Percentiles rank a stretch among this genome's conserved stretches.
These are phyloP conservation scores for Ictalurus punctatus DNA, from an alignment of 2,113 vertebrate genomes.

Conservation along the genomic window DNA sequence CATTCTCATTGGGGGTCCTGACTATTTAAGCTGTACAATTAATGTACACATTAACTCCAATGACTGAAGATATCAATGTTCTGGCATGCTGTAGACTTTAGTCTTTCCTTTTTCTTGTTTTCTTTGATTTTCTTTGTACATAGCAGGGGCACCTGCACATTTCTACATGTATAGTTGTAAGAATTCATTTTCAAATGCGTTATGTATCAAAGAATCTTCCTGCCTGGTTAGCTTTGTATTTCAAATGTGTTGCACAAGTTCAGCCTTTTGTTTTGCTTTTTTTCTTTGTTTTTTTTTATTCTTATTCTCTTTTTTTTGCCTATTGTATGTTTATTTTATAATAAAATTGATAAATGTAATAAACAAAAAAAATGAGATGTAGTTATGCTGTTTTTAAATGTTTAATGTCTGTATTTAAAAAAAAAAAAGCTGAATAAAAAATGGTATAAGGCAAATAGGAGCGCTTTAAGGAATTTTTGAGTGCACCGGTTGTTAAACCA, in stretches of 20 bases:
- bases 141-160: conserved; percentile 78
- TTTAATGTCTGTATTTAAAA: conserved; percentile 84
- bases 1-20: conserved; percentile 40
- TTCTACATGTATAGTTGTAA: conserved; percentile 79
- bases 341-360: conserved; percentile 88
- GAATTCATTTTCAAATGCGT: conserved; percentile 75
- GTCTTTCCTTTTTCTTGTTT: conserved; percentile 73
- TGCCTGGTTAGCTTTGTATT: conserved; percentile 85
- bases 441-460: conserved; percentile 76
- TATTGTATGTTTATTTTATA: conserved; percentile 88
- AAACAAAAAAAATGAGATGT: conserved; percentile 84
- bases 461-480: conserved; percentile 24
- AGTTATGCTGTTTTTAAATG: conserved; percentile 94
- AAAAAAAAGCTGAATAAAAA: conserved; percentile 78
- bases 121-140: conserved; percentile 75
- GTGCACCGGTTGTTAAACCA: not conserved
- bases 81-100: conserved; percentile 81
- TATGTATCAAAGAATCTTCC: conserved; percentile 81
- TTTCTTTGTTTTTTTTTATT: conserved; percentile 50
- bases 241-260: conserved; percentile 84
- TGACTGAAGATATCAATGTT: conserved; percentile 75
- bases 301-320: conserved; percentile 73
- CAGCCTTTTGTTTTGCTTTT: conserved; percentile 63
- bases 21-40: conserved; percentile 41
- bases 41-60: conserved; percentile 58